Evolutionary conservation across 2,797 vertebrate genomes (phyloP).

Genomic region (Centroberyx gerrardi): DNA sequence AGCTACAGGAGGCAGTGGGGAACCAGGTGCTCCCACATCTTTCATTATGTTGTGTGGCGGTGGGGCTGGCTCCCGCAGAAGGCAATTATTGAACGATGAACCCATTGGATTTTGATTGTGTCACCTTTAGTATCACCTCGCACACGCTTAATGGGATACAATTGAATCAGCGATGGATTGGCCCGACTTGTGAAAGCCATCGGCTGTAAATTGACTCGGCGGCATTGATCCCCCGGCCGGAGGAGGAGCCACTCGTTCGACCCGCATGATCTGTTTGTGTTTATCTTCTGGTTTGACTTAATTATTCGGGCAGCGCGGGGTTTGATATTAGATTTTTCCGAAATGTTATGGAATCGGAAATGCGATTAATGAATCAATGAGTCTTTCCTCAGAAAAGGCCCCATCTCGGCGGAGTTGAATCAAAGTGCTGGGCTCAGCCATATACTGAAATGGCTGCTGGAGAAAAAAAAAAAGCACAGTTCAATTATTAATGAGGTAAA

Average conservation of each 20-base stretch:
- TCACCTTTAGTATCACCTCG: slow-evolving; percentile 64
- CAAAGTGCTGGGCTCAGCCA: slow-evolving; percentile 23
- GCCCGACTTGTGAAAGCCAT: slow-evolving; percentile 61
- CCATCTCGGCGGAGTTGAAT: slow-evolving; percentile 28
- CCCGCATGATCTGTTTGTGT: slow-evolving; percentile 66
- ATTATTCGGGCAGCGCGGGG: slow-evolving; percentile 64
- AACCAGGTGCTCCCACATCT: slow-evolving; percentile 31
- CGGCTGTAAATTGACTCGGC: slow-evolving; percentile 74
- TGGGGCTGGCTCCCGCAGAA: slow-evolving; percentile 28
- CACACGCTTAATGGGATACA: slow-evolving; percentile 64
- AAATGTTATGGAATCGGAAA: slow-evolving; percentile 72
- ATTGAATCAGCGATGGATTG: slow-evolving; percentile 75
- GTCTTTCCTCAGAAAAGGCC: slow-evolving; percentile 36
- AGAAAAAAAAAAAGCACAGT: slow-evolving; percentile 43
- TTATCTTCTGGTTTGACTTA: slow-evolving; percentile 61
- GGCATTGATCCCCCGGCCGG: slow-evolving; percentile 74
- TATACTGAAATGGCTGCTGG: slow-evolving; percentile 39
- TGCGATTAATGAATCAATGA: slow-evolving; percentile 68
- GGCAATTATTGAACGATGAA: slow-evolving; percentile 59
- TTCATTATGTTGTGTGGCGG: slow-evolving; percentile 19
- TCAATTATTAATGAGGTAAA: slow-evolving; percentile 71
- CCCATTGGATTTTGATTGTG: slow-evolving; percentile 70
- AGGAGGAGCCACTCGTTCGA: slow-evolving; percentile 60
- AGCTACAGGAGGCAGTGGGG: slow-evolving; percentile 36
- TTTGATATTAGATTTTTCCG: slow-evolving; percentile 59